Evolutionary conservation across 2,888 invertebrate species (phyloP), one percentile per base, ranked within the genome.

Genomic region (Helicoverpa assulta): DNA sequence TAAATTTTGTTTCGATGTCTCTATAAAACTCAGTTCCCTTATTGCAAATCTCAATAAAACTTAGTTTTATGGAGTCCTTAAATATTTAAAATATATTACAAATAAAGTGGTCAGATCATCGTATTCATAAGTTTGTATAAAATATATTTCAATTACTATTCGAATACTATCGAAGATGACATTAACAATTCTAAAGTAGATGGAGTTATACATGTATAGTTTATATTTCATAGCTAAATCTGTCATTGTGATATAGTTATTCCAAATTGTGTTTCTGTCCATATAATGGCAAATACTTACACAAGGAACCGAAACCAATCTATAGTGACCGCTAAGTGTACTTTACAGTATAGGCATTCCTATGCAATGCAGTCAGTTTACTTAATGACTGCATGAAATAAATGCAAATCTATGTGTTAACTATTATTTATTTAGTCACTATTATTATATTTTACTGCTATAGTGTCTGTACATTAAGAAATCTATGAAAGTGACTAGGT

Each of bases 371-470:
- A 84, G 78, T 80, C 81, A 72, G 72, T 76, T 74, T 66, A 68
- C 71, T 68, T 78, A 71, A 51, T 78, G 55, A 78, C 79, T 74
- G 73, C 70, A 79, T 70, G 70, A 78, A 81, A 81, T 83, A 85
- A 81, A 83, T 87, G 80, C 83, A 82, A 83, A 82, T 79, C 83
- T 80, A 85, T 76, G 82, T 83, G 77, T 74, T 70, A 69, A 66
- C 80, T 84, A 88, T 84, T 80, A 68, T 50, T 84, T 82, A 70
- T 83, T 73, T 71, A 73, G 85, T 78, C 85, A 83, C 84, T 87
- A 87, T 85, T 80, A 33, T 54, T 57, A 70, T 79, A 71, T 71
- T 73, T 78, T 76, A 79, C 77, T 79, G 77, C 68, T 79, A 76
- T 84, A 4, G 81, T 81, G 70, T 80, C 72, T 81, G 81, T 69